Conservation (phyloP, 1,140 invertebrate genomes). For the Manduca sexta region DNA sequence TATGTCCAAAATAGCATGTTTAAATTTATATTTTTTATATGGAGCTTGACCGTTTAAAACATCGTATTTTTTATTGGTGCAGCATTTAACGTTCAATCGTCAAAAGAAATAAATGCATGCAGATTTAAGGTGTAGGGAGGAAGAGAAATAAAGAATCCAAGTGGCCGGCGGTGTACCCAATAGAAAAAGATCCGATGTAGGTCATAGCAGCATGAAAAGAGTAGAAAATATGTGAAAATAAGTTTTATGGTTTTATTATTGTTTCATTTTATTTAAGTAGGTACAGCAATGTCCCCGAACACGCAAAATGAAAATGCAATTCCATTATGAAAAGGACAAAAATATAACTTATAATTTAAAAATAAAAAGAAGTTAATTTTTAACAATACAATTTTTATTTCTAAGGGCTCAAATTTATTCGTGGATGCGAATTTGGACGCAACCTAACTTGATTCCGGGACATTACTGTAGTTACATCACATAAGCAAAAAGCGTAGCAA, state of each 20-base stretch:
- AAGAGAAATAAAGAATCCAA: neutral
- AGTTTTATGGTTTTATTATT: slow-evolving; percentile 31
- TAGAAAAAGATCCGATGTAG: slow-evolving; percentile 62
- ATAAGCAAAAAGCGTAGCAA: no score
- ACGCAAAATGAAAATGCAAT: no score
- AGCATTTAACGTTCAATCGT: slow-evolving; percentile 32
- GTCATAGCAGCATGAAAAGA: slow-evolving; percentile 69
- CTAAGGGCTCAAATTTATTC: no score
- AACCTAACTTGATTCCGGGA: no score
- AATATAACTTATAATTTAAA: no score
- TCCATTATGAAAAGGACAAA: no score
- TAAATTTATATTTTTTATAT: slow-evolving; percentile 69
- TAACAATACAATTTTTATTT: no score
- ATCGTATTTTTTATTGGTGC: slow-evolving; percentile 62
- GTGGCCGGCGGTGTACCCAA: slow-evolving; percentile 49
- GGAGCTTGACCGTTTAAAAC: slow-evolving; percentile 64
- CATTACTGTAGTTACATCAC: no score
- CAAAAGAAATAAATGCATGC: slow-evolving; percentile 37
- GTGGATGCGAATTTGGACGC: no score
- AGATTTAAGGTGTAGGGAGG: slow-evolving; percentile 12
- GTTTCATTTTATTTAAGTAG: neutral
- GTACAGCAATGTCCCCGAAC: no score
- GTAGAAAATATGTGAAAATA: slow-evolving; percentile 65
- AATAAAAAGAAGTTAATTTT: no score
- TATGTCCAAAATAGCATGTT: slow-evolving; percentile 69